A percentile compares a stretch with the other conserved stretches of the same genome.
Conservation (phyloP, 2,888 invertebrate species). For the Tridacna gigas region DNA sequence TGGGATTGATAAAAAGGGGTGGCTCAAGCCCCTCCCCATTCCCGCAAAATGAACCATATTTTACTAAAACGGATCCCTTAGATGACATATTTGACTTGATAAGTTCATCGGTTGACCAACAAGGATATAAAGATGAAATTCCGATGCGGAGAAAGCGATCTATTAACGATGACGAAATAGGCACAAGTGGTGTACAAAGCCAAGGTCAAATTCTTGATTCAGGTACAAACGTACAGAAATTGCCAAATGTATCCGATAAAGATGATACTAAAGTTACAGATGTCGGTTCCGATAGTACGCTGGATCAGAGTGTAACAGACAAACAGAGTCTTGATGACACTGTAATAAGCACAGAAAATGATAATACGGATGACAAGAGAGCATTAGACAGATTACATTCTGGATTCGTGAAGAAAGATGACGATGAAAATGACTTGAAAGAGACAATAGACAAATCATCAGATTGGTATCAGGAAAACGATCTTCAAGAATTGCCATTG, state of each 20-base stretch:
- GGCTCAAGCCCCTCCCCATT: background rate
- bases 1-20: constrained; percentile 45
- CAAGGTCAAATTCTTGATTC: background rate
- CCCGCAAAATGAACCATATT: background rate
- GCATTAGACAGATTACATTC: constrained; percentile 29
- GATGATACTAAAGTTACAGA: background rate
- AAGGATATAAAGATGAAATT: background rate
- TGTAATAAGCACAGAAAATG: constrained; percentile 12
- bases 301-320: background rate
- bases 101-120: background rate
- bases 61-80: background rate
- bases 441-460: too few species aligned
- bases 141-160: constrained; percentile 4
- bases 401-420: constrained; percentile 35
- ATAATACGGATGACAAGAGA: constrained; percentile 8
- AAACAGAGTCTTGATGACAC: constrained; percentile 30
- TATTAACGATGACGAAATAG: background rate
- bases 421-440: too few species aligned
- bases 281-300: background rate
- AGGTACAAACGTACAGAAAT: background rate
- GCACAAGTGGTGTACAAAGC: background rate
- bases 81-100: background rate
- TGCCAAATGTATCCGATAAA: background rate
- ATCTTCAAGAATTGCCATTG: constrained; percentile 16
- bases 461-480: too few species aligned